Evolutionary conservation across 2,113 vertebrate species (phyloP).

Genomic region (Clarias batrachus): DNA sequence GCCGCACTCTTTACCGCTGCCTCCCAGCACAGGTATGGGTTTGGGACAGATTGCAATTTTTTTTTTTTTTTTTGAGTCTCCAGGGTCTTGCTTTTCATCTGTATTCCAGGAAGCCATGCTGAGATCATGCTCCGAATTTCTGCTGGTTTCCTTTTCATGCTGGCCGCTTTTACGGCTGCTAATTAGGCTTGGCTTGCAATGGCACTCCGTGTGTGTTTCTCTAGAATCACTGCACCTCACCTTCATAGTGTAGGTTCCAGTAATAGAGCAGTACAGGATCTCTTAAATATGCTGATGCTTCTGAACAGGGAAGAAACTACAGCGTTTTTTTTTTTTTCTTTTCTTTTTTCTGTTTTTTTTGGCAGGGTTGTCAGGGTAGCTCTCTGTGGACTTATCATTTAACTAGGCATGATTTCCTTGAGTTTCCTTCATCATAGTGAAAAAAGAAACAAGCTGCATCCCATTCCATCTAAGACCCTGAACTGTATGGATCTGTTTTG

Average conservation of each 20-base stretch:
- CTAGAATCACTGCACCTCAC: constrained; percentile 34
- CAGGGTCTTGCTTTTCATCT: constrained; percentile 38
- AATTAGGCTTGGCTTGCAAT: constrained; percentile 69
- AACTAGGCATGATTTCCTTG: not conserved
- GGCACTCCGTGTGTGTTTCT: constrained; percentile 51
- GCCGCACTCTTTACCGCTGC: constrained; percentile 32
- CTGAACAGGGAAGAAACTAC: not conserved
- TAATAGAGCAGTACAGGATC: not conserved
- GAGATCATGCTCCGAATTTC: constrained; percentile 6
- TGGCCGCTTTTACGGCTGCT: constrained; percentile 58
- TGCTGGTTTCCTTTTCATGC: not conserved
- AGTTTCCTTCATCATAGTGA: not conserved
- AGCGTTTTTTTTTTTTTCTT: not conserved
- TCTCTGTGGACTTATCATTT: not conserved
- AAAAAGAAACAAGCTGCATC: not conserved
- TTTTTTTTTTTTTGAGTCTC: constrained; percentile 46
- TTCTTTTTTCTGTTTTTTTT: not conserved
- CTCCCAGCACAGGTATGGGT: constrained; percentile 5
- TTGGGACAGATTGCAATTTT: constrained; percentile 48
- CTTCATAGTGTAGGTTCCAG: constrained; percentile 28
- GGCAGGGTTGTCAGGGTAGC: not conserved
- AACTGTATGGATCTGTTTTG: not conserved
- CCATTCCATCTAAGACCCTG: not conserved
- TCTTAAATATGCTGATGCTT: not conserved
- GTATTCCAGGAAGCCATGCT: constrained; percentile 46